Conservation (phyloP, 2,888 invertebrate species). For the Drosophila infuscata region DNA sequence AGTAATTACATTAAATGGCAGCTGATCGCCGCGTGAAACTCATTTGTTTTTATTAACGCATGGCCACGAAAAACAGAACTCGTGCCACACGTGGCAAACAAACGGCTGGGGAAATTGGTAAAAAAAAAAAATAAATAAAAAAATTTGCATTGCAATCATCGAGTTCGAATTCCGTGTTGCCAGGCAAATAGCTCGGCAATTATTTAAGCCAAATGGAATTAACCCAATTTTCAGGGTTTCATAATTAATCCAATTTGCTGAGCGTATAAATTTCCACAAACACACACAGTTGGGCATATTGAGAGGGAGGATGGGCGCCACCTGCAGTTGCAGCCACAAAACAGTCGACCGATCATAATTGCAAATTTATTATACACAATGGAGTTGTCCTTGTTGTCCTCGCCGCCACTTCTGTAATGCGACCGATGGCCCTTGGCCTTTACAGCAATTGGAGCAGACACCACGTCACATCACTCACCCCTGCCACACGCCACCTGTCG, state of each 20-base stretch:
- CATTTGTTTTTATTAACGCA: slow-evolving; percentile 80
- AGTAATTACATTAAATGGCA: slow-evolving; percentile 76
- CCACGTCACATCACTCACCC: neutral
- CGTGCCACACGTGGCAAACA: slow-evolving; percentile 33
- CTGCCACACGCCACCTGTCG: slow-evolving; percentile 10
- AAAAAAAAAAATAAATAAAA: neutral
- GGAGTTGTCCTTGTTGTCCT: slow-evolving; percentile 52
- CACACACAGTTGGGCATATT: neutral
- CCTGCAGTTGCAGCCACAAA: slow-evolving; percentile 23
- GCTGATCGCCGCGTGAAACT: slow-evolving; percentile 68
- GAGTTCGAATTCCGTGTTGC: slow-evolving; percentile 45
- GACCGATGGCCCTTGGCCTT: slow-evolving; percentile 15
- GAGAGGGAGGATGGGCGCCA: neutral
- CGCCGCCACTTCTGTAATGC: slow-evolving; percentile 7
- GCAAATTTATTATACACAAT: slow-evolving; percentile 78
- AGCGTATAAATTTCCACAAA: slow-evolving; percentile 58
- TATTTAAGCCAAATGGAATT: slow-evolving; percentile 75
- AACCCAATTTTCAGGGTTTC: slow-evolving; percentile 79
- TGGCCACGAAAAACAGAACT: slow-evolving; percentile 19
- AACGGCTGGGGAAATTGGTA: slow-evolving; percentile 23
- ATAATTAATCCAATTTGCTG: slow-evolving; percentile 81
- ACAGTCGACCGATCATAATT: slow-evolving; percentile 71
- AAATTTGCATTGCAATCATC: neutral
- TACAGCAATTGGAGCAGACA: slow-evolving; percentile 1
- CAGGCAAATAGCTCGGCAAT: slow-evolving; percentile 47